Conservation (phyloP, 2,888 invertebrate species). For the Polyommatus iphigenia region DNA sequence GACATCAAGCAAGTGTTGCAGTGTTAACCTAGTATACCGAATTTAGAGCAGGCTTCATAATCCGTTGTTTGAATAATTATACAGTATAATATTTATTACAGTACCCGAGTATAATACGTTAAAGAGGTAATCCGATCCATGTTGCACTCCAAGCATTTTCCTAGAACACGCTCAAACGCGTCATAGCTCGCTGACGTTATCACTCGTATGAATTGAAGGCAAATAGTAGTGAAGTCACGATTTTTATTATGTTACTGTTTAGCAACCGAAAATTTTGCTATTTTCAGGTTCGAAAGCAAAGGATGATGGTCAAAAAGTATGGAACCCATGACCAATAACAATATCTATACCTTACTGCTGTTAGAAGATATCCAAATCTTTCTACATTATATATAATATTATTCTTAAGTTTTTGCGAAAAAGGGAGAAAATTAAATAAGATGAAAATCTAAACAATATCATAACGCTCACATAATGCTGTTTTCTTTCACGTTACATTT, state of each 20-base stretch:
- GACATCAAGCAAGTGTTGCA: no score
- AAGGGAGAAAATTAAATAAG: no score
- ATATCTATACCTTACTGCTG: no score
- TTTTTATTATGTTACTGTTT: neutral
- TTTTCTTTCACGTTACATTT: neutral
- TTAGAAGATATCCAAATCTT: no score
- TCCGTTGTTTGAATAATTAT: neutral
- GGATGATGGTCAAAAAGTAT: neutral
- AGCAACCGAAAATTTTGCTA: neutral
- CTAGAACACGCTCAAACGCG: constrained; percentile 11
- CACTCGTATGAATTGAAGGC: neutral
- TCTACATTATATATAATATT: no score
- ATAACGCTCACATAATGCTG: neutral
- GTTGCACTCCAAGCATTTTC: constrained; percentile 28
- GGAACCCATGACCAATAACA: neutral
- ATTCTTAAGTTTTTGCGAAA: no score
- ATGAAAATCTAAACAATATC: neutral
- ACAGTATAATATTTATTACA: neutral
- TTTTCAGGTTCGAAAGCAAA: neutral
- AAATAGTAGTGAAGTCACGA: neutral
- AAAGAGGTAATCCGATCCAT: constrained; percentile 23
- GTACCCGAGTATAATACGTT: constrained; percentile 17
- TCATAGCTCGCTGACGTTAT: neutral
- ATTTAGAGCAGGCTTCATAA: neutral
- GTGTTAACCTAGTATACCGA: neutral